phyloP scores from a whole-genome alignment of 2,797 vertebrate species.

The Dryobates pubescens region DNA sequence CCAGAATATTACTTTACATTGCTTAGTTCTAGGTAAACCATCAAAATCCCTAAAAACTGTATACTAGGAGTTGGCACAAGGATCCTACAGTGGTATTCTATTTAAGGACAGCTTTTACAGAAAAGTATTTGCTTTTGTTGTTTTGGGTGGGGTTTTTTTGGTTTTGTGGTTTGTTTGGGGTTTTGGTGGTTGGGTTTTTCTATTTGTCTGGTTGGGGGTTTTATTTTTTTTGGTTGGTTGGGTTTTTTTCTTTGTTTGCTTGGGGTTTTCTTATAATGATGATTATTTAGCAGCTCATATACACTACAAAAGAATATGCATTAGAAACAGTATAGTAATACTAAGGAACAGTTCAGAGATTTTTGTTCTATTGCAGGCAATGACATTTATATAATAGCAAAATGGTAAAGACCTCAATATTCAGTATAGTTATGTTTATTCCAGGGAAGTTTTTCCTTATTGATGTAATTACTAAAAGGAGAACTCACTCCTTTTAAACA shows the following conservation, averaged over 20 bases:
- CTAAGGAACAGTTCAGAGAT: background rate
- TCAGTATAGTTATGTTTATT: background rate
- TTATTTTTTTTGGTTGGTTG: background rate
- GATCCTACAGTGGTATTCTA: background rate
- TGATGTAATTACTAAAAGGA: too few relatives aligned
- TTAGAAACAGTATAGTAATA: background rate
- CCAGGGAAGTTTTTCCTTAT: background rate
- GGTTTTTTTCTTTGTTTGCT: background rate
- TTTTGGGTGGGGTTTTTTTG: too few relatives aligned
- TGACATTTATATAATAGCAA: background rate
- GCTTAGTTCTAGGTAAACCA: background rate
- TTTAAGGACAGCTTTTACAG: background rate
- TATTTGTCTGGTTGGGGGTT: too few relatives aligned
- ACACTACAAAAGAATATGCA: background rate
- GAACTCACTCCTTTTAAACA: too few relatives aligned
- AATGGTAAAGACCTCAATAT: background rate
- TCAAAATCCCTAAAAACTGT: background rate
- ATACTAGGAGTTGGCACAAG: background rate
- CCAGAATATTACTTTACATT: background rate
- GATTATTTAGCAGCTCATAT: background rate
- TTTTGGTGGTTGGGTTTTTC: too few relatives aligned
- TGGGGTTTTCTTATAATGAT: background rate
- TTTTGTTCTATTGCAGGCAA: background rate
- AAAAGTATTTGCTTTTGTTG: background rate
- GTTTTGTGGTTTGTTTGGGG: too few relatives aligned